Base-by-base conservation (phyloP, 2,888 invertebrate species). In the Aradus depressus region DNA sequence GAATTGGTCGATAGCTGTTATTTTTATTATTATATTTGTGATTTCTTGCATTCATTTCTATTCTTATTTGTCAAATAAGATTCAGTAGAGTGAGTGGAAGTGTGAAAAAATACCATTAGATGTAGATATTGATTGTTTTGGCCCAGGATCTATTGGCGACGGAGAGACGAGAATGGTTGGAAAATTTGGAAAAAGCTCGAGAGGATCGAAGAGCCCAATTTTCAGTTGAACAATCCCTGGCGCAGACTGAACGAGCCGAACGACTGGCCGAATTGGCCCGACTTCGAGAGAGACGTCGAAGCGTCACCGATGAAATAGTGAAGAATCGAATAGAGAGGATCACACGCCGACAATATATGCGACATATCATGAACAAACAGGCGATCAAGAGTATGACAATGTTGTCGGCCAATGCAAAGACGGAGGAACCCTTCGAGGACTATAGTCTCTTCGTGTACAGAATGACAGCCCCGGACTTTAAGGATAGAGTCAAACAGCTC, bases 311-410 rank as follows among this genome's bases (percentile, higher is more conserved):
- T 70, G 84, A 87, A 62, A 83, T 84, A 59, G 75, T 79, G 67
- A 68, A 72, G 59, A 76, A 82, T 72, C 75, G 81, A 48, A 67
- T 67, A 58, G 82, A 83, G 53, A 73, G 81, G 43, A 72, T 75
- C 69, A 75, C 73, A 65, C 76, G 76, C 61, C 73, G 80, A 35
- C 75, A 78, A 56, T 76, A 79, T 64, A 76, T 80, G 56, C 78
- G 86, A 60, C 80, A 81, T 62, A 79, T 81, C 69, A 81, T 81
- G 62, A 86, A 83, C 39, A 79, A 86, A 60, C 85, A 86, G 64
- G 87, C 89, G 68, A 73, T 79, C 68, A 87, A 86, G 69, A 88
- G 87, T 66, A 75, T 89, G 70, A 84, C 84, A 68, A 83, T 89
- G 82, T 69, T 89, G 62, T 84, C 85, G 62, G 78, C 81, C 2